Evolutionary conservation across 2,113 vertebrate species (phyloP).

Genomic region (Ophthalmolycus amberensis): DNA sequence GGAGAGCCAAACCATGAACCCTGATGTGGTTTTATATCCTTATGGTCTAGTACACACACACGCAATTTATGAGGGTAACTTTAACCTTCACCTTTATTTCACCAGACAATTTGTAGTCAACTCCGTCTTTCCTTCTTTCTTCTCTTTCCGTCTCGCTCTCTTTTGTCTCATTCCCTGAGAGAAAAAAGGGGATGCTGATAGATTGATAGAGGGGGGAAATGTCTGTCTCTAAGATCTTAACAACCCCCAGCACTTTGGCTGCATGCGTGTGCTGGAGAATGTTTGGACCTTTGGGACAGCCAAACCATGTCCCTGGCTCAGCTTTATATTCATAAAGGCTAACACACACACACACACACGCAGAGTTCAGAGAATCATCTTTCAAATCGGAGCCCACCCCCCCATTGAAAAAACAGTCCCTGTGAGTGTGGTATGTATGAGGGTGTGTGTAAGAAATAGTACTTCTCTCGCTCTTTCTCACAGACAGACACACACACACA

Average conservation of each 20-base stretch:
- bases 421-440: constrained; percentile 11
- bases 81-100: constrained; percentile 46
- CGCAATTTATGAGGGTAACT: constrained; percentile 26
- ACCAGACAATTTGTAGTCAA: constrained; percentile 35
- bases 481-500: constrained; percentile 9
- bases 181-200: constrained; percentile 21
- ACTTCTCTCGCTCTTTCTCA: not conserved
- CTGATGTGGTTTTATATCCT: constrained; percentile 14
- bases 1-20: constrained; percentile 14
- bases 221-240: constrained; percentile 22
- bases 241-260: constrained; percentile 14
- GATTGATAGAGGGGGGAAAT: constrained; percentile 35
- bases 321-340: constrained; percentile 32
- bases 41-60: not conserved
- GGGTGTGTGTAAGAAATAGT: constrained; percentile 21
- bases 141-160: not conserved
- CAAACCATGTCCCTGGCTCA: constrained; percentile 39
- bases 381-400: constrained; percentile 31
- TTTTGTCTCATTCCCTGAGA: constrained; percentile 23
- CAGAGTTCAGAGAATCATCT: constrained; percentile 16
- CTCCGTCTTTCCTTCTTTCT: not conserved
- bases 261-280: constrained; percentile 19
- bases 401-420: constrained; percentile 9
- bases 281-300: constrained; percentile 29
- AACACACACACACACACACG: not conserved